Conservation (phyloP, 2,797 vertebrate species). For the Darevskia mixta region DNA sequence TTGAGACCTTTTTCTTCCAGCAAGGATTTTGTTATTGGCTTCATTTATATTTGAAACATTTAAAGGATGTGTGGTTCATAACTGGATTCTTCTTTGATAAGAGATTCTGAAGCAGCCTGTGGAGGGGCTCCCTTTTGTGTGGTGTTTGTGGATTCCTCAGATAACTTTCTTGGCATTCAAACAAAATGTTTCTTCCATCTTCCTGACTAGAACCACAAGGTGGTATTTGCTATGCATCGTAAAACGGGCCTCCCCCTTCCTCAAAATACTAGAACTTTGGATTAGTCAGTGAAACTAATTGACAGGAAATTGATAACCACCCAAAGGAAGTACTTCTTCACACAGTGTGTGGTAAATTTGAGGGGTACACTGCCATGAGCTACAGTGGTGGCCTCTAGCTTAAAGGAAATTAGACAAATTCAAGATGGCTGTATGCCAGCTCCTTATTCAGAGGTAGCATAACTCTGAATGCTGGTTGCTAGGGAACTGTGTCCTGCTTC, state of each 20-base stretch:
- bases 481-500: neutral
- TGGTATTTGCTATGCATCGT: neutral
- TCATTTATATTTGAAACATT: neutral
- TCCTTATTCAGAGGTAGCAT: neutral
- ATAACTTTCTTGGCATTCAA: neutral
- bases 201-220: neutral
- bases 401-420: neutral
- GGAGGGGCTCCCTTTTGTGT: neutral
- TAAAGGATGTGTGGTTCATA: neutral
- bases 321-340: neutral
- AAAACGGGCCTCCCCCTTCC: too few relatives aligned
- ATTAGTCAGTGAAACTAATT: neutral
- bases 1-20: slow-evolving; percentile 16
- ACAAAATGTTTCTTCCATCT: neutral
- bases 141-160: neutral
- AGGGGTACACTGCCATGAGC: neutral
- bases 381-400: neutral
- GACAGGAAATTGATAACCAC: too few relatives aligned
- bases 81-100: slow-evolving; percentile 20
- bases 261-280: neutral
- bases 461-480: neutral
- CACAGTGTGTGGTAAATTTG: neutral
- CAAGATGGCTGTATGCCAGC: neutral
- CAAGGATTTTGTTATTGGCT: neutral
- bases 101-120: rapidly evolving